phyloP scores from a whole-genome alignment of 1,140 invertebrate genomes.

The Aricia agestis region DNA sequence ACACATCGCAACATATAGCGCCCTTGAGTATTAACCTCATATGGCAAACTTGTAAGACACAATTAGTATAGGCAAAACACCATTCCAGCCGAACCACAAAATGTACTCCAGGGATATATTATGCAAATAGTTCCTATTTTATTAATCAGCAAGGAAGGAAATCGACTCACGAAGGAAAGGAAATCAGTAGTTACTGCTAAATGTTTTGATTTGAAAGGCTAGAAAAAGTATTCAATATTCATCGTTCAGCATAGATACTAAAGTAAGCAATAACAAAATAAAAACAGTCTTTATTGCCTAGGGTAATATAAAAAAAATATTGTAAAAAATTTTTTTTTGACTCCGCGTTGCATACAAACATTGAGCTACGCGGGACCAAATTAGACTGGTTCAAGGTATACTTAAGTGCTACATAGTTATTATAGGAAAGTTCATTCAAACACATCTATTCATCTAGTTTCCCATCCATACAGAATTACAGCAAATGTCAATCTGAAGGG shows the following conservation, averaged over 20 bases:
- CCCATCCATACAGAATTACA: neutral
- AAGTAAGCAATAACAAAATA: neutral
- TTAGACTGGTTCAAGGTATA: neutral
- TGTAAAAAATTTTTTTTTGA: too few relatives aligned
- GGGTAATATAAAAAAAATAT: too few relatives aligned
- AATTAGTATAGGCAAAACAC: conserved; percentile 40
- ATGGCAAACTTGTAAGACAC: conserved; percentile 40
- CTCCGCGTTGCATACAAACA: neutral
- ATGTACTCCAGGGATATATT: conserved; percentile 37
- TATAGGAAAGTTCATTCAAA: neutral
- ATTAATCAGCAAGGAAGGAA: neutral
- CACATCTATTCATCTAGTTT: neutral
- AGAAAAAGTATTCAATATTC: neutral
- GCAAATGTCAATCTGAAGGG: neutral
- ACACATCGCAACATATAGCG: neutral
- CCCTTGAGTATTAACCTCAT: neutral
- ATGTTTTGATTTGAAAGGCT: neutral
- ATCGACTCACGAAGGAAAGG: neutral
- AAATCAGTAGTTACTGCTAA: neutral
- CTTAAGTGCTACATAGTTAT: too few relatives aligned
- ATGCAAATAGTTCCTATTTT: neutral
- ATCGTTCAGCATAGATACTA: neutral
- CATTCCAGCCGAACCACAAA: conserved; percentile 48
- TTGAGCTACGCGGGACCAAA: neutral
- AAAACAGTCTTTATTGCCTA: neutral